Base-by-base conservation (phyloP, 2,888 invertebrate genomes). In the Sialis lutaria region DNA sequence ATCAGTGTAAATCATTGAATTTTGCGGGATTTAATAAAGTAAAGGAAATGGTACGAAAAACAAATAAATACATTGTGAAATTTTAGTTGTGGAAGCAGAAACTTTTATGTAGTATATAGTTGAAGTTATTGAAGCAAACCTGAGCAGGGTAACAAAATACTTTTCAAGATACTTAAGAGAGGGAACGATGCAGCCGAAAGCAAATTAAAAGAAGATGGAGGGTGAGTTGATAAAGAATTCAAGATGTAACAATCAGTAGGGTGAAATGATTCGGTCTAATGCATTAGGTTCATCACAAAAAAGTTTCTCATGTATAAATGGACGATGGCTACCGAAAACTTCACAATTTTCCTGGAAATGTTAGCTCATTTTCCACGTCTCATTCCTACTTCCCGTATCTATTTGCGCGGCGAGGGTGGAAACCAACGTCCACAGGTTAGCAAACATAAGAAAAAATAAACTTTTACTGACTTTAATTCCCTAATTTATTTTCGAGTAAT, bases 181-280 rank as follows among this genome's bases (percentile, higher is more conserved):
- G 10, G 39, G 13, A 39, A 39, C 10, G 13, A 39, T 39, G 10
- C 10, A 39, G 39, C 39, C 10, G 39, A 39, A 13, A 6, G 10
- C 39, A 39, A 39, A 39, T 39, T 13, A 39, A 39, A 39, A 12
- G 13, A 8, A 39, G 6, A 39, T 12, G 39, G 10, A 13, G 13
- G 39, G 39, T 39, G 13, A 39, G 13, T 13, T 10, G 10, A 39
- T 39, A 12, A 12, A 39, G 39, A 12, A 39, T 13, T 39, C 39
- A 39, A 39, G 13, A 39, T 39, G 13, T 39, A 39, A 12, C 13
- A 13, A 39, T 12, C 31, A 42, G 31, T 13, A 42, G 42, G 56
- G 55, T 56, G 57, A 55, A 57, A 54, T 57, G 58, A 58, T 58
- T 58, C 55, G 53, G 52, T 55, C 55, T 57, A 57, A 57, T 57